Evolutionary conservation across 2,888 invertebrate species (phyloP), one percentile per base, ranked within the genome.

Genomic region (Cryptophagus acutangulus): DNA sequence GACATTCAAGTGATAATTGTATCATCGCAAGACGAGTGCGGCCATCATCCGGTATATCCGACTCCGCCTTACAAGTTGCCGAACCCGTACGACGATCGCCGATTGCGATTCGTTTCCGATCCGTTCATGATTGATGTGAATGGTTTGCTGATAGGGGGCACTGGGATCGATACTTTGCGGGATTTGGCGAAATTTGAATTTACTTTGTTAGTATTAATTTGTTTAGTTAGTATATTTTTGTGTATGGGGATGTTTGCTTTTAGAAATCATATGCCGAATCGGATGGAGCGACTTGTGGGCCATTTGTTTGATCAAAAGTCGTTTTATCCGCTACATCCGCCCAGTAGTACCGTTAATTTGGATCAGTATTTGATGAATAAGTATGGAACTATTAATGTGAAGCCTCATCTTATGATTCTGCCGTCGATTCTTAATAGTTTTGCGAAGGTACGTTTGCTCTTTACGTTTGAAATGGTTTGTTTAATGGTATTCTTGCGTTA

Each of bases 341-440:
- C 86, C 8, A 70, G 77, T 33, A 73, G 75, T 45, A 80, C 80
- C 40, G 66, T 84, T 34, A 75, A 77, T 49, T 62, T 85, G 5
- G 91, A 93, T 69, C 77, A 81, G 10, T 76, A 78, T 48, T 73
- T 87, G 45, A 83, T 85, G 72, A 78, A 81, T 30, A 76, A 78
- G 56, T 78, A 81, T 68, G 84, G 82, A n/a, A 76, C 78, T 42
- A 73, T 95, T 49, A 72, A 81, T 6, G 67, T 73, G 41, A 78
- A 82, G 38, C 95, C 94, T 3, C 90, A 95, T 65, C 58, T 94
- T 33, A 71, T 95, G 10, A 69, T 94, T 42, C 66, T 90, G 52
- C 93, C 94, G 0, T 92, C 93, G 2, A 85, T 86, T 65, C 80
- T 93, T 55, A 77, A 84, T 63, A 79, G 83, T 66, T 94, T 91